These are phyloP conservation scores for Magallana nippona DNA, from an alignment of 2,888 invertebrate species.

Conservation along the genomic window DNA sequence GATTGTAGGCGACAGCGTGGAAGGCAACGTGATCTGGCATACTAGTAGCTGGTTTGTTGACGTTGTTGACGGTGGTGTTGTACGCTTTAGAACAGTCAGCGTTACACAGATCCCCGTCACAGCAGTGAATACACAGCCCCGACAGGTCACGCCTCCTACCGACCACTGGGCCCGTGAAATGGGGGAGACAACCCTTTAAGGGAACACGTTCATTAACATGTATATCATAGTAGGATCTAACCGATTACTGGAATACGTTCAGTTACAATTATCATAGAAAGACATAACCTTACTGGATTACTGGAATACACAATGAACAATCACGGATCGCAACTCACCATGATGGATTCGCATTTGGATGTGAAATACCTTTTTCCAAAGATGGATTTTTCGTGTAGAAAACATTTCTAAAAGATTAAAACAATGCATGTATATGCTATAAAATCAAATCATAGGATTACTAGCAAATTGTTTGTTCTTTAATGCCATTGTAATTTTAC, in stretches of 20 bases:
- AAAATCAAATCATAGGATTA: too few relatives aligned
- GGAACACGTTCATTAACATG: too few relatives aligned
- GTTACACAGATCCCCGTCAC: constrained; percentile 18
- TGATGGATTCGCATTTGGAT: not conserved
- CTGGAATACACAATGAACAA: too few relatives aligned
- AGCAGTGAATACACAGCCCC: not conserved
- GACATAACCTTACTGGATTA: too few relatives aligned
- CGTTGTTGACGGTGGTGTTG: too few relatives aligned
- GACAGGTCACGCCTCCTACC: not conserved
- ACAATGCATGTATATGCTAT: too few relatives aligned
- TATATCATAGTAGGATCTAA: too few relatives aligned
- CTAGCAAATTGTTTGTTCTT: too few relatives aligned
- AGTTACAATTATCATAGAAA: too few relatives aligned
- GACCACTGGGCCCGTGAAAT: not conserved
- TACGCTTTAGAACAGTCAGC: not conserved
- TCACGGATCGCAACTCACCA: not conserved
- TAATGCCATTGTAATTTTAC: too few relatives aligned
- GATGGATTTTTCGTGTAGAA: not conserved
- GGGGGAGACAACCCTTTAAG: not conserved
- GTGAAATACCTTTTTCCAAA: constrained; percentile 5
- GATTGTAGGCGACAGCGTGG: not conserved
- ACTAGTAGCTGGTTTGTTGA: too few relatives aligned
- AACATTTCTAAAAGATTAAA: constrained; percentile 5
- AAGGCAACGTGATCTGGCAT: not conserved
- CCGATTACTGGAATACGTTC: too few relatives aligned